Conservation (phyloP, 2,888 invertebrate genomes). For the Eupithecia dodoneata region DNA sequence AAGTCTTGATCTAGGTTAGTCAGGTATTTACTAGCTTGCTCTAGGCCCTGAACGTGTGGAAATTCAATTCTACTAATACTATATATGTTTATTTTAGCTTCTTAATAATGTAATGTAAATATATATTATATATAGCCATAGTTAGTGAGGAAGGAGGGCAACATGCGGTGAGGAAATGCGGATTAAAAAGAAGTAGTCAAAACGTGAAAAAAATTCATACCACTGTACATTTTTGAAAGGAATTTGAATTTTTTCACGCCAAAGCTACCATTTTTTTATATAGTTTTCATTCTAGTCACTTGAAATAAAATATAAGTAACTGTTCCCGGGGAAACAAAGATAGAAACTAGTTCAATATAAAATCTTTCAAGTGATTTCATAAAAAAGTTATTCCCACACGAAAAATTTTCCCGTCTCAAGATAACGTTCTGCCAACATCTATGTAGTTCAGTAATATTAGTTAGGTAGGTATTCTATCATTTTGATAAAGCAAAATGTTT, state of each 20-base stretch:
- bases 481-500: slow-evolving; percentile 67
- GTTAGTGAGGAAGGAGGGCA: too few relatives aligned
- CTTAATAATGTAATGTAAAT: too few relatives aligned
- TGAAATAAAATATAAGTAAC: background rate
- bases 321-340: background rate
- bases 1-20: too few relatives aligned
- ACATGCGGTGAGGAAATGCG: too few relatives aligned
- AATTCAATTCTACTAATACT: too few relatives aligned
- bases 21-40: too few relatives aligned
- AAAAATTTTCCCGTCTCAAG: slow-evolving; percentile 32
- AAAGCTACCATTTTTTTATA: too few relatives aligned
- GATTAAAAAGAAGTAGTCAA: background rate
- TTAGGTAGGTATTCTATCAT: slow-evolving; percentile 58
- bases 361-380: slow-evolving; percentile 4
- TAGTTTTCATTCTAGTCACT: too few relatives aligned
- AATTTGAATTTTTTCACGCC: background rate
- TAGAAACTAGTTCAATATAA: background rate
- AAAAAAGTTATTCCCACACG: slow-evolving; percentile 37
- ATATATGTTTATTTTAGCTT: too few relatives aligned
- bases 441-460: slow-evolving; percentile 32
- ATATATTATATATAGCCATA: too few relatives aligned
- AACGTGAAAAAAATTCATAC: background rate
- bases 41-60: too few relatives aligned
- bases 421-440: slow-evolving; percentile 41
- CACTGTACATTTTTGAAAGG: background rate